A percentile compares a stretch with the other conserved stretches of the same genome.
phyloP scores from a whole-genome alignment of 2,113 vertebrate genomes.

The Chloebia gouldiae region DNA sequence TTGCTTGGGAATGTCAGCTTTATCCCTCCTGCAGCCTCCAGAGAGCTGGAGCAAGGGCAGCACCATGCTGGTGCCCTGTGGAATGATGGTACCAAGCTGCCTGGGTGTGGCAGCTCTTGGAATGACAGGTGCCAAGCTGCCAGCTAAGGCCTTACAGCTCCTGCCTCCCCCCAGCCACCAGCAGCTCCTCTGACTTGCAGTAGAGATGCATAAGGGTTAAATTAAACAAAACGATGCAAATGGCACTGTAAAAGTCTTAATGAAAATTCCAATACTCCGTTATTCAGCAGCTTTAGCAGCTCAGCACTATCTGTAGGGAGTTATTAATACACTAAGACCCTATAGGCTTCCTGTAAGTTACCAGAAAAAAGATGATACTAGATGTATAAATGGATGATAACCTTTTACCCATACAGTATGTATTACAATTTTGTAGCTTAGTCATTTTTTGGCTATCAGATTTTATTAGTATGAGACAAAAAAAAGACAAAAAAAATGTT shows the following conservation, averaged over 20 bases:
- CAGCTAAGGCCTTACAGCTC: not conserved
- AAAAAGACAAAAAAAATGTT: not conserved
- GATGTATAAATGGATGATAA: constrained; percentile 67
- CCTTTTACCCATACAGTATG: constrained; percentile 55
- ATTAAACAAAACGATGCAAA: constrained; percentile 6
- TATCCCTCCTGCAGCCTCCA: not conserved
- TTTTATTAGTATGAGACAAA: constrained; percentile 65
- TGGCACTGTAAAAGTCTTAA: constrained; percentile 33
- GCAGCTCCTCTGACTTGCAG: not conserved
- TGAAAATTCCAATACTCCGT: not conserved
- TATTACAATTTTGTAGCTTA: constrained; percentile 72
- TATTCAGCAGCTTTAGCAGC: constrained; percentile 46
- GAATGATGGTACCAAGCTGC: not conserved
- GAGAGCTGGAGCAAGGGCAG: not conserved
- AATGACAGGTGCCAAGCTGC: not conserved
- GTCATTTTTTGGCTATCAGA: constrained; percentile 67
- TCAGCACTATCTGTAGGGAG: constrained; percentile 36
- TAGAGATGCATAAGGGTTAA: constrained; percentile 55
- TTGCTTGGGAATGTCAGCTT: not conserved
- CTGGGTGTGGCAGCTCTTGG: not conserved
- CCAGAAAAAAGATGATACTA: constrained; percentile 35
- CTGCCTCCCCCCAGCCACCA: not conserved
- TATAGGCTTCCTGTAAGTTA: constrained; percentile 46
- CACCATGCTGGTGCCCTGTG: not conserved
- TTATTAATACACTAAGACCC: constrained; percentile 58